These are phyloP conservation scores for Scatophagus argus DNA, from an alignment of 2,113 vertebrate species.

Conservation along the genomic window DNA sequence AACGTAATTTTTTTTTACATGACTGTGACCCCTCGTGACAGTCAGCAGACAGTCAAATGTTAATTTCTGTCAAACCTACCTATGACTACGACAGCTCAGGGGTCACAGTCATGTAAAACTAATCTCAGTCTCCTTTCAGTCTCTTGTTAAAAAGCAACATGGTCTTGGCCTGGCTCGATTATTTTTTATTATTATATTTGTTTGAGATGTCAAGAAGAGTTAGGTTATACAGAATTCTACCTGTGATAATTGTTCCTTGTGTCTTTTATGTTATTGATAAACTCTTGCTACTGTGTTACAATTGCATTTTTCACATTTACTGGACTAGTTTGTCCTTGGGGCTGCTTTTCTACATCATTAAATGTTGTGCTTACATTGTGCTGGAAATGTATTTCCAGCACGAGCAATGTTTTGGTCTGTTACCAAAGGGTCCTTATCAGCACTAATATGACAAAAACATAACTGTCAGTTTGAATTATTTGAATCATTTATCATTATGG, in stretches of 20 bases:
- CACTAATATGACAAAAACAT: not conserved
- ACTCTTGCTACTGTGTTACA: not conserved
- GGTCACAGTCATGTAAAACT: not conserved
- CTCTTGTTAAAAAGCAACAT: not conserved
- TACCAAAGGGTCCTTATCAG: not conserved
- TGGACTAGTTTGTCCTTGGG: not conserved
- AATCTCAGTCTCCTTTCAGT: not conserved
- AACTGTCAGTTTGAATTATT: not conserved
- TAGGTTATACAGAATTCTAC: not conserved
- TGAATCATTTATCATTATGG: not conserved
- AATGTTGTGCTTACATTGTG: too few relatives aligned
- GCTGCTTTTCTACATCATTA: not conserved
- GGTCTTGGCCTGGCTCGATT: not conserved
- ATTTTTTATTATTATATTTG: not conserved
- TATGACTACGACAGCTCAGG: slow-evolving; percentile 9
- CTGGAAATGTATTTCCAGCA: not conserved
- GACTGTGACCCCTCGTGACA: too few relatives aligned
- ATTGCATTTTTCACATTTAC: not conserved
- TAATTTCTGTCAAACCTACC: too few relatives aligned
- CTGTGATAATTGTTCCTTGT: not conserved
- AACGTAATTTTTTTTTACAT: too few relatives aligned
- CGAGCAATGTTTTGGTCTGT: not conserved
- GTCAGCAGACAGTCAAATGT: too few relatives aligned
- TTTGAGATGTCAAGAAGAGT: not conserved
- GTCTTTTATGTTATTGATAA: not conserved